phyloP scores from a whole-genome alignment of 2,113 vertebrate species.

The Choloepus hoffmanni region DNA sequence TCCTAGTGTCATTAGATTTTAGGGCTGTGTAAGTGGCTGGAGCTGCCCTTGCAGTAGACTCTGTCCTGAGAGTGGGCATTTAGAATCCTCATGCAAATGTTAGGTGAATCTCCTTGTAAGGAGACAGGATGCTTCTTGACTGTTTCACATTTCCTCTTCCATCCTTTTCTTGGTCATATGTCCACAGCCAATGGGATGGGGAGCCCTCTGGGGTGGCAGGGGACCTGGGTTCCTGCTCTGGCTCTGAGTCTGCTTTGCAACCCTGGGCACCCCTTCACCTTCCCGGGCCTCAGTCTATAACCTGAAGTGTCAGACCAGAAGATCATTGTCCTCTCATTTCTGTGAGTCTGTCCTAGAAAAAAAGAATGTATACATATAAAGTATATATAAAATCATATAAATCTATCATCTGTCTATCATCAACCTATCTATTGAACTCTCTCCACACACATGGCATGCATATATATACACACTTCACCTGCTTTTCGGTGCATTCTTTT shows the following conservation, averaged over 20 bases:
- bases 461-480: neutral
- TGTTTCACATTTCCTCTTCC: neutral
- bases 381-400: neutral
- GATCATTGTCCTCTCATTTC: neutral
- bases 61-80: neutral
- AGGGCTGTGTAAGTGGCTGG: neutral
- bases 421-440: neutral
- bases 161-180: neutral
- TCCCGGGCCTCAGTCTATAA: neutral
- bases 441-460: neutral
- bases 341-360: neutral
- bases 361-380: neutral
- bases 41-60: neutral
- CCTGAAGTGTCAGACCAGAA: neutral
- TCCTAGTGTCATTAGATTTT: neutral
- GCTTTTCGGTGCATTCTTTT: neutral
- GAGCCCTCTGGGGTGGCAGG: rapidly evolving
- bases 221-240: neutral
- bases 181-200: neutral
- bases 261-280: neutral
- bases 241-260: neutral
- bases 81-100: neutral
- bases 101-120: neutral
- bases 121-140: neutral
- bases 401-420: neutral